These are phyloP conservation scores for Lottia gigantea DNA, from an alignment of 2,888 invertebrate species.

Conservation along the genomic window DNA sequence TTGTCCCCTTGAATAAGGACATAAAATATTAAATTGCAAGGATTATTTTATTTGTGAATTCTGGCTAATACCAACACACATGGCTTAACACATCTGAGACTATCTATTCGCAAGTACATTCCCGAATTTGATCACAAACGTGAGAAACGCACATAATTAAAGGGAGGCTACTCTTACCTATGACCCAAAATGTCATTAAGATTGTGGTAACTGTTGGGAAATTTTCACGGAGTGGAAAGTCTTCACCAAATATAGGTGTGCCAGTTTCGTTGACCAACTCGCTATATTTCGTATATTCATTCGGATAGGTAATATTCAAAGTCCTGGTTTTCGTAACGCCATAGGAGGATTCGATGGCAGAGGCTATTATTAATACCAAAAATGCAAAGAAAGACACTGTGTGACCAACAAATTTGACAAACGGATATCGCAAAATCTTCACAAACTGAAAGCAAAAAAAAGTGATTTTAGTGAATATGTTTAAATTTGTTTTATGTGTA, in stretches of 20 bases:
- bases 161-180: constrained; percentile 41
- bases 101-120: too few species aligned
- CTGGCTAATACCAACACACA: too few species aligned
- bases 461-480: too few species aligned
- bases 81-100: too few species aligned
- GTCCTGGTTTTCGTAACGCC: constrained; percentile 36
- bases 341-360: constrained; percentile 47
- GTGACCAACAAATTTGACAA: constrained; percentile 64
- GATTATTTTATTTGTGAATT: too few species aligned
- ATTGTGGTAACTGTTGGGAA: constrained; percentile 46
- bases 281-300: constrained; percentile 26
- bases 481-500: too few species aligned
- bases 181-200: constrained; percentile 51
- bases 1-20: too few species aligned
- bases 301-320: constrained; percentile 30
- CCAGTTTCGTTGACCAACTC: constrained; percentile 19
- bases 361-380: constrained; percentile 55
- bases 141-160: background rate
- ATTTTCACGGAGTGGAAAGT: constrained; percentile 49
- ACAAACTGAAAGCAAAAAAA: constrained; percentile 41
- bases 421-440: constrained; percentile 55
- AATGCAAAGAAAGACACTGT: constrained; percentile 60
- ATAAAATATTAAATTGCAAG: too few species aligned
- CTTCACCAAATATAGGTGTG: constrained; percentile 34
- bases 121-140: background rate